phyloP scores from a whole-genome alignment of 2,797 vertebrate genomes.

The Strix occidentalis region DNA sequence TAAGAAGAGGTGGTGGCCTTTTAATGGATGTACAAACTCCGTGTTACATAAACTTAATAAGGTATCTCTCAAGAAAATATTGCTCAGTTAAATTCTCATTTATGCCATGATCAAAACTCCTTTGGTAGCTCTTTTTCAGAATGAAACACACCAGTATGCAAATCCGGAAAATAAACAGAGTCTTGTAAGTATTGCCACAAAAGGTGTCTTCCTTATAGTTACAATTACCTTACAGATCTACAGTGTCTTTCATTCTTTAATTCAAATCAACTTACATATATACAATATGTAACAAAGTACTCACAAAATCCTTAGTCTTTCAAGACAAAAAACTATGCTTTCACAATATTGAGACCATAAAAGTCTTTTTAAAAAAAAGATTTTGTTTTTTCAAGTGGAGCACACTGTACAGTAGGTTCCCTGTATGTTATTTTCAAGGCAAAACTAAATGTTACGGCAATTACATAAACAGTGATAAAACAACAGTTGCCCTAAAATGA shows the following conservation, averaged over 20 bases:
- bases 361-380: neutral
- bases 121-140: constrained; percentile 74
- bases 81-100: constrained; percentile 60
- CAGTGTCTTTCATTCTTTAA: constrained; percentile 5
- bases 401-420: constrained; percentile 36
- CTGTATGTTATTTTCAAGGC: constrained; percentile 49
- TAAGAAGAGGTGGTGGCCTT: constrained; percentile 47
- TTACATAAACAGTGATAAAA: constrained; percentile 48
- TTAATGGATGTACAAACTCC: constrained; percentile 65
- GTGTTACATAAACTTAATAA: constrained; percentile 58
- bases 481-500: constrained; percentile 48
- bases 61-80: constrained; percentile 68
- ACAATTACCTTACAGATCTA: constrained; percentile 19
- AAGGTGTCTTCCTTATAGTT: constrained; percentile 40
- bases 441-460: constrained; percentile 57
- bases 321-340: constrained; percentile 61
- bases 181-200: constrained; percentile 54
- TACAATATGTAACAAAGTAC: constrained; percentile 68
- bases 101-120: constrained; percentile 67
- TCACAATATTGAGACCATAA: constrained; percentile 27
- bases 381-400: constrained; percentile 1
- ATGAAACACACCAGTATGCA: constrained; percentile 64
- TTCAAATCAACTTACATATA: constrained; percentile 41
- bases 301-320: constrained; percentile 59
- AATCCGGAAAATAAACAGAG: constrained; percentile 57